Conservation (phyloP, 2,797 vertebrate species). For the Danio albolineatus region DNA sequence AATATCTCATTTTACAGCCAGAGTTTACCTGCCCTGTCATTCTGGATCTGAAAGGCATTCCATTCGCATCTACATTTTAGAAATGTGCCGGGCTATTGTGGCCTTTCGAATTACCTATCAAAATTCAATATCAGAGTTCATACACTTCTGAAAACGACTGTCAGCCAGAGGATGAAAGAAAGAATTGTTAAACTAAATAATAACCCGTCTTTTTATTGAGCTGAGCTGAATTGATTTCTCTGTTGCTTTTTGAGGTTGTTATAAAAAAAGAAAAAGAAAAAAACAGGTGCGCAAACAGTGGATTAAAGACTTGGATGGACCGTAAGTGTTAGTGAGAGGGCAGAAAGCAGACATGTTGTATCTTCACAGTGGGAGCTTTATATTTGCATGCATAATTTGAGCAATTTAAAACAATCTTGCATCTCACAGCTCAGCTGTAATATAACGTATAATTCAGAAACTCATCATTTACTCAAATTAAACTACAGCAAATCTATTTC, state of each 20-base stretch:
- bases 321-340: neutral
- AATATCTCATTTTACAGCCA: conserved; percentile 62
- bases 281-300: conserved; percentile 24
- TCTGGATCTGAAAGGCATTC: conserved; percentile 53
- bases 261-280: neutral
- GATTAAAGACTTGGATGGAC: conserved; percentile 4
- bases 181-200: conserved; percentile 49
- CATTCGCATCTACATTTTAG: conserved; percentile 42
- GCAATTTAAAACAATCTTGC: neutral
- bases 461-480: neutral
- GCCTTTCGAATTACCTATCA: conserved; percentile 58
- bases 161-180: conserved; percentile 43
- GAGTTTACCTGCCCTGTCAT: conserved; percentile 58
- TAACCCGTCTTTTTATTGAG: conserved; percentile 43
- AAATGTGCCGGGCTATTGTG: conserved; percentile 57
- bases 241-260: conserved; percentile 38
- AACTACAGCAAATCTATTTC: neutral
- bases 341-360: neutral
- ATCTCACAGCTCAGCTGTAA: neutral
- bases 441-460: neutral
- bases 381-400: neutral
- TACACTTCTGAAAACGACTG: conserved; percentile 44
- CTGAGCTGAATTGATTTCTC: conserved; percentile 46
- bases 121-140: conserved; percentile 55
- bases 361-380: neutral